Evolutionary conservation across 53 echinoderm and acorn worm genomes (phyloP), one percentile per base, ranked within the genome.

Genomic region (Henricia sp.): DNA sequence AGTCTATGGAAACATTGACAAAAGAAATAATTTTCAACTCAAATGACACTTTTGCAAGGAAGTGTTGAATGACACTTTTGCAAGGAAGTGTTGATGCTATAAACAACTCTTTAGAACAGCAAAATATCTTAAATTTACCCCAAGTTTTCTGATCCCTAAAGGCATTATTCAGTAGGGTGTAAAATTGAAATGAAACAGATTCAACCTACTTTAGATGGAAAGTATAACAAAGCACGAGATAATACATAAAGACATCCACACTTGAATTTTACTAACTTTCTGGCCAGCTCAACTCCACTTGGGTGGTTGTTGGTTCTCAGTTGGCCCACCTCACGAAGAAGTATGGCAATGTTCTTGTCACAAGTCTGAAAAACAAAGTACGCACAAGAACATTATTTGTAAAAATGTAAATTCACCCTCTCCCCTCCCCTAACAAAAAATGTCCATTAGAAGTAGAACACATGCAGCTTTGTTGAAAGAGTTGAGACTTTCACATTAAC

Each of bases 331-430:
- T 97, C 92, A 19, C 53, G 72, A 66, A 92, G 83, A 59, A 97
- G 60, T 57, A 92, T 85, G 62, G 92, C 86, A 33, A 97, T 94
- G 73, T 94, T 94, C 53, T 84, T 90, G 84, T 97, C 94, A 88
- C 99, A 97, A 23, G 92, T 97, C 99, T 97, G 86, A 6, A 73
- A 48, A 37, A 14, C 28, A 26, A 17, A 44, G 2, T 29, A 68
- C 25, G 40, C 0, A 58, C 64, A 55, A 55, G 23, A 55, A n/a
- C n/a, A n/a, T n/a, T n/a, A n/a, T n/a, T n/a, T n/a, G n/a, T n/a
- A n/a, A n/a, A n/a, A n/a, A n/a, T n/a, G n/a, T n/a, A n/a, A n/a
- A n/a, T n/a, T n/a, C n/a, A n/a, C n/a, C n/a, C n/a, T n/a, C n/a
- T n/a, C n/a, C n/a, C n/a, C n/a, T n/a, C n/a, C n/a, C n/a, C n/a